A percentile compares a stretch with the other conserved stretches of the same genome.
These are phyloP conservation scores for Solea solea DNA, from an alignment of 2,113 vertebrate species.

Conservation along the genomic window DNA sequence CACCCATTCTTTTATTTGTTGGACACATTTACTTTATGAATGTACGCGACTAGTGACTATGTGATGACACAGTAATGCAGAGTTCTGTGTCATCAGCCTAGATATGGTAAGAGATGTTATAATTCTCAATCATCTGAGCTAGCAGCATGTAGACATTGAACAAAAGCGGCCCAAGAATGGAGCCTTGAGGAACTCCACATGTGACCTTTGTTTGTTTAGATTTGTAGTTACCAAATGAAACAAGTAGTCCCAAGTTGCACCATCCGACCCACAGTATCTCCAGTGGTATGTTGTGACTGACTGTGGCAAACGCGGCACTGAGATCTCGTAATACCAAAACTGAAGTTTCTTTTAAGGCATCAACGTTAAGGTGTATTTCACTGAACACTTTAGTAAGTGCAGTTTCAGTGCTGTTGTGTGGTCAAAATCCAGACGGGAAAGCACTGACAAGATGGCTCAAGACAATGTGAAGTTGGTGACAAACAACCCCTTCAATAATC, in stretches of 20 bases:
- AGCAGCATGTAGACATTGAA: background rate
- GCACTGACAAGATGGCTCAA: background rate
- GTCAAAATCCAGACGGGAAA: background rate
- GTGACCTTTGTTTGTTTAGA: background rate
- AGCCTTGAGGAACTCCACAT: background rate
- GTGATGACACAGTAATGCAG: background rate
- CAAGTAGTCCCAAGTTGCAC: background rate
- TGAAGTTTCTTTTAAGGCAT: background rate
- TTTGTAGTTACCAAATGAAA: background rate
- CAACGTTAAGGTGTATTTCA: background rate
- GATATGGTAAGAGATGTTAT: background rate
- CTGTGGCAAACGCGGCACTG: background rate
- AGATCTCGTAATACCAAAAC: background rate
- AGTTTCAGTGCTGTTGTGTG: background rate
- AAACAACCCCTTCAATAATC: background rate
- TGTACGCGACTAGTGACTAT: background rate
- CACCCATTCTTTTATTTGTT: background rate
- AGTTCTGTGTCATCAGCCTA: background rate
- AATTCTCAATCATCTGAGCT: background rate
- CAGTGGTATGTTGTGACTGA: background rate
- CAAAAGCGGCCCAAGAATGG: background rate
- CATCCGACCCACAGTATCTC: background rate
- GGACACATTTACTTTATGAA: background rate
- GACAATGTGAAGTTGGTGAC: background rate
- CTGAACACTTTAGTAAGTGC: background rate